phyloP scores from a whole-genome alignment of 2,797 vertebrate genomes.

The Carapus acus region DNA sequence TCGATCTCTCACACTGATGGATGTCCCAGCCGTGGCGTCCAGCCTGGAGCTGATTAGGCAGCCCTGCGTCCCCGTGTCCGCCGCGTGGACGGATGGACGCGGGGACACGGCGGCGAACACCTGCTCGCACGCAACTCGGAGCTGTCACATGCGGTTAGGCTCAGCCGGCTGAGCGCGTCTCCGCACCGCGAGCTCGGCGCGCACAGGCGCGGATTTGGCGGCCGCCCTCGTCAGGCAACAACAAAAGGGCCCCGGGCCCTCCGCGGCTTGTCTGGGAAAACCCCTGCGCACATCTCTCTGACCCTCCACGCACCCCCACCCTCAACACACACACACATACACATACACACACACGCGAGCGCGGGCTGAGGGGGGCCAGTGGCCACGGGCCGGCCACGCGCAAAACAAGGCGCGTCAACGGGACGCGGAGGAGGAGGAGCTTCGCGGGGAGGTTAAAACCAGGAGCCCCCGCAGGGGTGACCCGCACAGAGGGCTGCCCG shows the following conservation, averaged over 20 bases:
- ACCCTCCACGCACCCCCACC: slow-evolving; percentile 9
- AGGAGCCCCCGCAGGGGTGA: slow-evolving; percentile 45
- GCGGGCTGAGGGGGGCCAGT: slow-evolving; percentile 44
- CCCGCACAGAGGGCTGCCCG: slow-evolving; percentile 40
- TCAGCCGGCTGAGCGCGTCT: slow-evolving; percentile 60
- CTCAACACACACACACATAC: slow-evolving; percentile 19
- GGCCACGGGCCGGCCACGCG: slow-evolving; percentile 77
- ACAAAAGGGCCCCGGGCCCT: slow-evolving; percentile 52
- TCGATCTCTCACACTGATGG: no score
- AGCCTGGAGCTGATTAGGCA: no score
- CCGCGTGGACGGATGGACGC: slow-evolving; percentile 28
- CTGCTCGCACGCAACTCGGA: slow-evolving; percentile 67
- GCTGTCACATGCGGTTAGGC: slow-evolving; percentile 70
- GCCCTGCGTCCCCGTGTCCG: no score
- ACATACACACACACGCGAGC: slow-evolving; percentile 16
- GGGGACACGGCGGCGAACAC: slow-evolving; percentile 61
- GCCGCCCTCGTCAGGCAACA: slow-evolving; percentile 32
- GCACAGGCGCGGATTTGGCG: slow-evolving; percentile 46
- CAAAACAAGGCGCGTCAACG: slow-evolving; percentile 32
- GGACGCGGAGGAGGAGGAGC: slow-evolving; percentile 54
- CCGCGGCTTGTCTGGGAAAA: slow-evolving; percentile 41
- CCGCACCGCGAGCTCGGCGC: slow-evolving; percentile 43
- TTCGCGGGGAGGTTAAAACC: slow-evolving; percentile 54
- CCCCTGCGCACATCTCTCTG: slow-evolving; percentile 30
- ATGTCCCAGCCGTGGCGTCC: no score